phyloP scores from a whole-genome alignment of 2,113 vertebrate species.

The Psilopogon haemacephalus region DNA sequence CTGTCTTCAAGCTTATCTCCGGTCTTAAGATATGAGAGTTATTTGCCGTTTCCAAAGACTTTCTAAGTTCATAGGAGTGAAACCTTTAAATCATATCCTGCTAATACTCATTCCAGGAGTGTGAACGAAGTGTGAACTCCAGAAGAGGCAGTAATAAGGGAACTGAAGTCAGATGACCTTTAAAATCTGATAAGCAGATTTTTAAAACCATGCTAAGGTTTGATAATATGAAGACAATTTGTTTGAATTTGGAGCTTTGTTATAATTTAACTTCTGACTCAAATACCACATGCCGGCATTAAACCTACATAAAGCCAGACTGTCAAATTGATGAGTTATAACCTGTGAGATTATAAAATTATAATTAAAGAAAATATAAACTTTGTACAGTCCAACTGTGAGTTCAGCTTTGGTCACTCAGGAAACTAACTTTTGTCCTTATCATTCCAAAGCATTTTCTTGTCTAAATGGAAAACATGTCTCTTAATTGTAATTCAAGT shows the following conservation, averaged over 20 bases:
- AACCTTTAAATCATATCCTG: conserved; percentile 3
- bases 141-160: not conserved
- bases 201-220: conserved; percentile 14
- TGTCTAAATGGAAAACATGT: conserved; percentile 55
- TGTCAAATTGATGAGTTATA: conserved; percentile 59
- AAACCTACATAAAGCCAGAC: conserved; percentile 26
- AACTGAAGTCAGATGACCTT: conserved; percentile 17
- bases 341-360: conserved; percentile 55
- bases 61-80: not conserved
- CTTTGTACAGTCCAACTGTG: not conserved
- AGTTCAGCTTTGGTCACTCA: conserved; percentile 51
- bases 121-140: conserved; percentile 24
- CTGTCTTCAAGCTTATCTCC: not conserved
- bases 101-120: not conserved
- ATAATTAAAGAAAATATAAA: conserved; percentile 41
- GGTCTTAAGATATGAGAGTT: not conserved
- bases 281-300: conserved; percentile 20
- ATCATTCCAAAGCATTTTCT: conserved; percentile 58
- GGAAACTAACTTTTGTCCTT: conserved; percentile 55
- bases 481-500: conserved; percentile 28
- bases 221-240: conserved; percentile 11
- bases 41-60: not conserved
- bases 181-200: conserved; percentile 45
- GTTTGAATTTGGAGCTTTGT: conserved; percentile 45
- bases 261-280: conserved; percentile 41